Base-by-base conservation (phyloP, 2,113 vertebrate genomes). In the Perca fluviatilis region DNA sequence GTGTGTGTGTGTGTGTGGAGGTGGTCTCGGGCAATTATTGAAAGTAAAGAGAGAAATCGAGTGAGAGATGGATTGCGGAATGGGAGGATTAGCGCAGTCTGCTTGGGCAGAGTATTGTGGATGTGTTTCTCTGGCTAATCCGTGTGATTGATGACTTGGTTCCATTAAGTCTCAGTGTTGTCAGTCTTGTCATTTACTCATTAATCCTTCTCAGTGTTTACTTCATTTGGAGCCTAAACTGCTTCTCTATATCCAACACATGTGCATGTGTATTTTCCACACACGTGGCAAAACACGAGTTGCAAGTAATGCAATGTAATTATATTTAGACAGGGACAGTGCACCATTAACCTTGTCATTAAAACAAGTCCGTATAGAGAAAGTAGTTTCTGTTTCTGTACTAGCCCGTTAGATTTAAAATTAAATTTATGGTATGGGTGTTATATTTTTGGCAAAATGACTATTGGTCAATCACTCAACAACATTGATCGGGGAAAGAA, bases 201-300 rank as follows among this genome's bases (percentile, higher is more conserved):
- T 89, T 89, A 92, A 90, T 91, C 92, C 82, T 21, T 83, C 72
- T 60, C 63, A 79, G 84, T 91, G 86, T 93, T 92, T 88, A 88
- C 82, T 72, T 89, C 62, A 69, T 84, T 82, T 79, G 30, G 67
- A 49, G 21, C 46, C 68, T 57, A 46, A 85, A 80, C 74, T 30
- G 61, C 23, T 80, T 82, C 65, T 74, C 67, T 69, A 1, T 58
- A 76, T 67, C 74, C 50, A 65, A 58, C 64, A 72, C 14, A 71
- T 43, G 54, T 62, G 19, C 57, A 74, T 43, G 63, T 83, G 63
- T 25, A 30, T 30, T 27, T 23, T 68, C 47, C 47, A 25, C 6
- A 54, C 75, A 83, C 2, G 10, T 77, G 57, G 54, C 50, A 72
- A 46, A 23, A 54, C 23, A 36, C 30, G 15, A 9, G 11, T 54